Conservation (phyloP, 2,888 invertebrate species). For the Cheilosia grossa region DNA sequence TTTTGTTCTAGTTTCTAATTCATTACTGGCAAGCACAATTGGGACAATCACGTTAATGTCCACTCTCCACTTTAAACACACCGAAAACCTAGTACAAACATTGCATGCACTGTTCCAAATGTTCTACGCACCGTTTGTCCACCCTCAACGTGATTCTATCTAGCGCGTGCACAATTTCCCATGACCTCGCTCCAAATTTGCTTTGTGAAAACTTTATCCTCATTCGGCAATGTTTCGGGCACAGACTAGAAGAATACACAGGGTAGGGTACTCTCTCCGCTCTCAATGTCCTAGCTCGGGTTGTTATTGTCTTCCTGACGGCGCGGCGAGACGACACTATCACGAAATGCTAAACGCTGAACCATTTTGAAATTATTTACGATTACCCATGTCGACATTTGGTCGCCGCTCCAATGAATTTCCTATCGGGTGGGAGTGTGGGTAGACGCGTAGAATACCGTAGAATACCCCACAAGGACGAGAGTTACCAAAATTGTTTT, state of each 20-base stretch:
- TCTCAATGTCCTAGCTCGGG: conserved; percentile 37
- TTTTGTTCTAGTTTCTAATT: background rate
- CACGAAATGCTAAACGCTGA: conserved; percentile 58
- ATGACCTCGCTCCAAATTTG: conserved; percentile 59
- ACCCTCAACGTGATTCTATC: conserved; percentile 31
- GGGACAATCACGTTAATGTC: conserved; percentile 5
- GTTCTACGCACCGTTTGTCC: background rate
- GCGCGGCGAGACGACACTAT: conserved; percentile 2
- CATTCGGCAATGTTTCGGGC: conserved; percentile 22
- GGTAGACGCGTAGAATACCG: background rate
- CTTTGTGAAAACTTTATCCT: conserved; percentile 49
- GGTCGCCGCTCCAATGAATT: conserved; percentile 71
- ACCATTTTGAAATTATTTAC: conserved; percentile 65
- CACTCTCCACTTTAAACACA: conserved; percentile 11
- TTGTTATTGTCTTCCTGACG: conserved; percentile 24
- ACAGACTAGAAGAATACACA: conserved; percentile 17
- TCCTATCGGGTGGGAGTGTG: background rate
- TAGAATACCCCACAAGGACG: conserved; percentile 21
- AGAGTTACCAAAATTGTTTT: conserved; percentile 42
- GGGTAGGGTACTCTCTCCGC: conserved; percentile 38
- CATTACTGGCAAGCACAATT: conserved; percentile 11
- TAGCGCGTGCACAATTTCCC: conserved; percentile 43
- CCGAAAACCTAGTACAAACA: conserved; percentile 28
- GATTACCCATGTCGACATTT: conserved; percentile 69
- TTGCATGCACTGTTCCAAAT: conserved; percentile 18